phyloP scores from a whole-genome alignment of 1,140 invertebrate species.

The Leucophenga varia region DNA sequence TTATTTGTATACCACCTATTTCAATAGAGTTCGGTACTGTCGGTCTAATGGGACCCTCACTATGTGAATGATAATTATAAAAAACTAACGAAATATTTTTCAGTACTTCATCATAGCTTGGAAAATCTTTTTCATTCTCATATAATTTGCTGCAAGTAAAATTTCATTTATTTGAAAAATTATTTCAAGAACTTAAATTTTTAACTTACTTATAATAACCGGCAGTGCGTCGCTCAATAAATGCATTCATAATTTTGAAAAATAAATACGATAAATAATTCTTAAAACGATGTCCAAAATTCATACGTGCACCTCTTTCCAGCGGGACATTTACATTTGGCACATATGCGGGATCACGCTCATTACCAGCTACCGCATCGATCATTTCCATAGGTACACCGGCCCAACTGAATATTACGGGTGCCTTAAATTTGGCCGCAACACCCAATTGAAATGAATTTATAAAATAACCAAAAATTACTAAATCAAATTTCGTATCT shows the following conservation, averaged over 20 bases:
- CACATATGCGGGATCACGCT: constrained; percentile 27
- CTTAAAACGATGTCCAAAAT: constrained; percentile 14
- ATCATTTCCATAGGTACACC: constrained; percentile 11
- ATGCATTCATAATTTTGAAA: neutral
- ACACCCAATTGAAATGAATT: constrained; percentile 29
- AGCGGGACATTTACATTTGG: constrained; percentile 5
- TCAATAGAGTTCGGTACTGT: constrained; percentile 42
- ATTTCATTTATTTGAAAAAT: neutral
- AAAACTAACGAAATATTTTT: constrained; percentile 19
- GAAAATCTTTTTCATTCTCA: constrained; percentile 8
- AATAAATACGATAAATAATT: constrained; percentile 10
- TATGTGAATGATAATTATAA: constrained; percentile 27
- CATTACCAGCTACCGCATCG: constrained; percentile 21
- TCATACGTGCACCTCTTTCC: constrained; percentile 2
- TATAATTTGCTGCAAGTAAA: constrained; percentile 8
- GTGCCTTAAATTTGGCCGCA: constrained; percentile 27
- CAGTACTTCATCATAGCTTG: constrained; percentile 17
- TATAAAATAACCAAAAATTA: constrained; percentile 22
- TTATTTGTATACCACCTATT: constrained; percentile 51
- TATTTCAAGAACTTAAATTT: neutral
- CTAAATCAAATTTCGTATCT: constrained; percentile 22
- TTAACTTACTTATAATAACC: constrained; percentile 23
- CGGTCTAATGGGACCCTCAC: constrained; percentile 29
- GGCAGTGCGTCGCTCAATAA: constrained; percentile 2
- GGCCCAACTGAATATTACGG: constrained; percentile 23